These are phyloP conservation scores for Diorhabda elongata DNA, from an alignment of 1,140 invertebrate genomes.

Conservation along the genomic window DNA sequence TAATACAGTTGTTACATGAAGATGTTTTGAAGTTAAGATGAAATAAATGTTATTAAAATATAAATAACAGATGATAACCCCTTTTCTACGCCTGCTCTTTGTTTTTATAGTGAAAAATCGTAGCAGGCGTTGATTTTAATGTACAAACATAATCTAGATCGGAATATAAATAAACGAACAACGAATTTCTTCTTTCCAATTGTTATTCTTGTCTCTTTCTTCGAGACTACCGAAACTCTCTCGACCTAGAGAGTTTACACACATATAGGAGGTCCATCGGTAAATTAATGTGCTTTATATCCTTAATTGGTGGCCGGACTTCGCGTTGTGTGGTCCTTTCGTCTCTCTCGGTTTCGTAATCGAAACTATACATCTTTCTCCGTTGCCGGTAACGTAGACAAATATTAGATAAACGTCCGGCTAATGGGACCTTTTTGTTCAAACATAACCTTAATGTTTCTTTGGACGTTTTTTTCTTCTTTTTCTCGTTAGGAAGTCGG, in stretches of 20 bases:
- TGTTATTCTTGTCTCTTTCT: too few relatives aligned
- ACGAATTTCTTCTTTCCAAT: too few relatives aligned
- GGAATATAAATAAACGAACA: too few relatives aligned
- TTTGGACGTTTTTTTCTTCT: slow-evolving; percentile 23
- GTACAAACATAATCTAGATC: too few relatives aligned
- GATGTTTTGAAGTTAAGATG: too few relatives aligned
- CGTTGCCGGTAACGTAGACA: slow-evolving; percentile 39
- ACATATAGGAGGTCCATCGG: slow-evolving; percentile 44
- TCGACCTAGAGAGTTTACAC: slow-evolving; percentile 30
- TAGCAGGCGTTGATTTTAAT: too few relatives aligned
- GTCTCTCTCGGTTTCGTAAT: slow-evolving; percentile 28
- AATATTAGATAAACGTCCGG: slow-evolving; percentile 47
- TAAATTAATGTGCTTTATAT: slow-evolving; percentile 50
- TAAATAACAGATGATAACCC: too few relatives aligned
- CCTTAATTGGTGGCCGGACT: slow-evolving; percentile 48
- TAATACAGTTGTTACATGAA: too few relatives aligned
- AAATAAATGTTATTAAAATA: too few relatives aligned
- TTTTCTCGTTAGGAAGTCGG: slow-evolving; percentile 14
- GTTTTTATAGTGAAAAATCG: too few relatives aligned
- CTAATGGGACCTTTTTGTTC: slow-evolving; percentile 48
- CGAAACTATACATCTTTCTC: slow-evolving; percentile 23
- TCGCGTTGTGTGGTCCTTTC: slow-evolving; percentile 45
- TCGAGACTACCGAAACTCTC: slow-evolving; percentile 8
- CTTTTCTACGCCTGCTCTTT: too few relatives aligned
- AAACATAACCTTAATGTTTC: slow-evolving; percentile 47